phyloP scores from a whole-genome alignment of 2,888 invertebrate species.

The Amphipoea lucens region DNA sequence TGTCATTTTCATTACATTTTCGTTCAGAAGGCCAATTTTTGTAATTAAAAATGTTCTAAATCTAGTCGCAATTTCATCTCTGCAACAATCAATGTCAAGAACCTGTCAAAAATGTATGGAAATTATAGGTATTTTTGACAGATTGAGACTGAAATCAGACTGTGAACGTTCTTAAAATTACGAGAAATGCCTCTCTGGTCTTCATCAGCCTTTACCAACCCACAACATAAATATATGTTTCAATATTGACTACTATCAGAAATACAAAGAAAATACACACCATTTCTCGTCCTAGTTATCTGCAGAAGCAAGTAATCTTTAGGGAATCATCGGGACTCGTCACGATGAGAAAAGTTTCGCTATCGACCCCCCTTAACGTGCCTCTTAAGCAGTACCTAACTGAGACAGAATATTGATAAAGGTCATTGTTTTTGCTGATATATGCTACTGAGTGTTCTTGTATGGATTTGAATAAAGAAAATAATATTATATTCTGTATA shows the following conservation, averaged over 20 bases:
- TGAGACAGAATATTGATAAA: conserved; percentile 56
- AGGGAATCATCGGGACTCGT: conserved; percentile 45
- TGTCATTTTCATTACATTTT: background rate
- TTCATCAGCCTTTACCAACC: too few species aligned
- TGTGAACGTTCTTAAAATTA: too few species aligned
- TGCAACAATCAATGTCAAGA: too few species aligned
- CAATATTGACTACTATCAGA: background rate
- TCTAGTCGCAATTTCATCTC: too few species aligned
- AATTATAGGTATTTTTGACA: too few species aligned
- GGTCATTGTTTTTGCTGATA: conserved; percentile 26
- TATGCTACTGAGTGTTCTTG: background rate
- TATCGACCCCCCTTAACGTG: conserved; percentile 48
- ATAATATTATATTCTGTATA: background rate
- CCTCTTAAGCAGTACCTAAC: conserved; percentile 46
- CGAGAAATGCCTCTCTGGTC: too few species aligned
- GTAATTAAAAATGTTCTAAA: too few species aligned
- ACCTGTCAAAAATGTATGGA: too few species aligned
- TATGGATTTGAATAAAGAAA: background rate
- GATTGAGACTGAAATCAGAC: too few species aligned
- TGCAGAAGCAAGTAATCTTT: conserved; percentile 48
- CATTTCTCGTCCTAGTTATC: conserved; percentile 18
- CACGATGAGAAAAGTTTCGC: conserved; percentile 57
- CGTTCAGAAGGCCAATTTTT: background rate
- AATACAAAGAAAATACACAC: conserved; percentile 11
- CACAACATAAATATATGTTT: background rate